Evolutionary conservation across 1,140 invertebrate species (phyloP).

Genomic region (Antheraea pernyi): DNA sequence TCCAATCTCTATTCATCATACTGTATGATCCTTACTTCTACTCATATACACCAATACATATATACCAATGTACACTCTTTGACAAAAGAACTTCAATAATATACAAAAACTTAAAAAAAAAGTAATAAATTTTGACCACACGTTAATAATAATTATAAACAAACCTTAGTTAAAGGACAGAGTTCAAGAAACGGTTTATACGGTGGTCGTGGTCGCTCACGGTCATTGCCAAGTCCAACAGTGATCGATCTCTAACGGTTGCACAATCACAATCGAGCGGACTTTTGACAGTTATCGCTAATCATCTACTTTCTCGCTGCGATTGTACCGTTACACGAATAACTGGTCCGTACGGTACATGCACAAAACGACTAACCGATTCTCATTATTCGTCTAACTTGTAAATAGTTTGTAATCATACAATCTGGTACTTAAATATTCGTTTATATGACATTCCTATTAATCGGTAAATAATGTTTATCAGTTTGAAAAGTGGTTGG

Average conservation of each 20-base stretch:
- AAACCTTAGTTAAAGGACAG: slow-evolving; percentile 6
- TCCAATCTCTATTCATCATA: too few species aligned
- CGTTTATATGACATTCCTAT: too few species aligned
- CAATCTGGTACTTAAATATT: not conserved
- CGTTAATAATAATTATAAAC: slow-evolving; percentile 1
- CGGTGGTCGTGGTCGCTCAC: not conserved
- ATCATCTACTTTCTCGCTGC: slow-evolving; percentile 64
- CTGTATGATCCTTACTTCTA: too few species aligned
- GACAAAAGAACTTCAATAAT: too few species aligned
- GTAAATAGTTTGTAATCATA: slow-evolving; percentile 60
- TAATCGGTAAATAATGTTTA: too few species aligned
- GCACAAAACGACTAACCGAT: slow-evolving; percentile 42
- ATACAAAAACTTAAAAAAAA: too few species aligned
- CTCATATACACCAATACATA: too few species aligned
- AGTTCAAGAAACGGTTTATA: slow-evolving; percentile 2
- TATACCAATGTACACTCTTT: too few species aligned
- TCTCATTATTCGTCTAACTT: slow-evolving; percentile 56
- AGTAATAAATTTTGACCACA: too few species aligned
- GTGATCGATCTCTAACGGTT: slow-evolving; percentile 25
- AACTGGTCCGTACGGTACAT: slow-evolving; percentile 73
- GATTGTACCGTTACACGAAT: slow-evolving; percentile 65
- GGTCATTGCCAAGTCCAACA: slow-evolving; percentile 19
- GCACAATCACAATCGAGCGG: slow-evolving; percentile 26
- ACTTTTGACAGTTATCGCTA: slow-evolving; percentile 27
- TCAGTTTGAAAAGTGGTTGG: too few species aligned